A percentile compares a stretch with the other conserved stretches of the same genome.
Conservation (phyloP, 2,888 invertebrate genomes). For the Crepidodera aurea region DNA sequence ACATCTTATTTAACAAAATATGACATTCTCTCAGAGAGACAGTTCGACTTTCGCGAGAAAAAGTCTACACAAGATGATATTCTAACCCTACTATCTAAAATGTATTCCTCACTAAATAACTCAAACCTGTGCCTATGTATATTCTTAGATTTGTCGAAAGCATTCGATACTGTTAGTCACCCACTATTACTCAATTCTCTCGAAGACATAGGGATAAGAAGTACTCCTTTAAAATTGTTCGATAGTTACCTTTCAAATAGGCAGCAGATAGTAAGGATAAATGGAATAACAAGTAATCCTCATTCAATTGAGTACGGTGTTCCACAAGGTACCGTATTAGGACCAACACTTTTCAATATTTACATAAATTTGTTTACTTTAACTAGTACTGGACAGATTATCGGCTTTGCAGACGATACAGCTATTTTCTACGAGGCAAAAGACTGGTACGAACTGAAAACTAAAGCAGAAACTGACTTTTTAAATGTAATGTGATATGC, state of each 20-base stretch:
- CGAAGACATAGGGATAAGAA: neutral
- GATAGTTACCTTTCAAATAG: too few relatives aligned
- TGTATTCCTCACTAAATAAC: neutral
- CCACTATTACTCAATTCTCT: neutral
- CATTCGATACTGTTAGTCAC: neutral
- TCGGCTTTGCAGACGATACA: too few relatives aligned
- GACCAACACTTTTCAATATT: neutral
- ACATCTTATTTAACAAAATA: too few relatives aligned
- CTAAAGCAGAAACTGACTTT: too few relatives aligned
- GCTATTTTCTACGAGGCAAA: too few relatives aligned
- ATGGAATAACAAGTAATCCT: neutral
- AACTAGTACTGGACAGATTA: too few relatives aligned
- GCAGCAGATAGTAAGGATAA: neutral
- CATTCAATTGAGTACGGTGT: constrained; percentile 5
- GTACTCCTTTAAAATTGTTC: neutral
- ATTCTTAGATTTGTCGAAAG: neutral
- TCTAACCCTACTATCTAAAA: too few relatives aligned
- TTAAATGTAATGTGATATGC: too few relatives aligned
- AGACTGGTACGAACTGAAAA: too few relatives aligned
- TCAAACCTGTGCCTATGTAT: neutral
- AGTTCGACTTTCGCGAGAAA: too few relatives aligned
- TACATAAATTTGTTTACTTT: neutral
- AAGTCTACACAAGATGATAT: too few relatives aligned
- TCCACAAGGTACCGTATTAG: constrained; percentile 3
- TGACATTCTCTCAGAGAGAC: too few relatives aligned